Conservation (phyloP, 2,888 invertebrate genomes). For the Ennomos quercinarius region DNA sequence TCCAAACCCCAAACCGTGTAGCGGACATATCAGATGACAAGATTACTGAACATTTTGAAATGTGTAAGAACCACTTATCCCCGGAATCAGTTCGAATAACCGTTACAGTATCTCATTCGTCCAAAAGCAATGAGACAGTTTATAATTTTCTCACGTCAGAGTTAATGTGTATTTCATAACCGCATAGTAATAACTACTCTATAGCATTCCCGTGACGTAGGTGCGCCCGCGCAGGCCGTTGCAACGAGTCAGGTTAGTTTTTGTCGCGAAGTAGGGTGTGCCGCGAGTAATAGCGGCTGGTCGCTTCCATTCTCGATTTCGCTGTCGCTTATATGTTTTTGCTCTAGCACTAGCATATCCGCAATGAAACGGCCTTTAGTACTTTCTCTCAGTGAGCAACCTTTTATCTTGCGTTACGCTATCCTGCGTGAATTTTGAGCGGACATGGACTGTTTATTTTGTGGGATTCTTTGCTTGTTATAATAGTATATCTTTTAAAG, state of each 20-base stretch:
- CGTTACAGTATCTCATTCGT: background rate
- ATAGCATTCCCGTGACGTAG: conserved; percentile 42
- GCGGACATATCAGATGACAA: too few relatives aligned
- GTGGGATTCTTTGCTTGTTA: too few relatives aligned
- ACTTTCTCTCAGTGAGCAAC: too few relatives aligned
- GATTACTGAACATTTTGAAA: too few relatives aligned
- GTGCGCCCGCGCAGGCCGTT: conserved; percentile 67
- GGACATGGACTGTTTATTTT: too few relatives aligned
- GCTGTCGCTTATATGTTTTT: background rate
- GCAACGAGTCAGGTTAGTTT: conserved; percentile 72
- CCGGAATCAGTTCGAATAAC: background rate
- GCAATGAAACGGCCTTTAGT: too few relatives aligned
- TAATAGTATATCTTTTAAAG: too few relatives aligned
- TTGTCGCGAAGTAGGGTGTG: conserved; percentile 52
- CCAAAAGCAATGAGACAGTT: conserved; percentile 21
- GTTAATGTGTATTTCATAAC: conserved; percentile 31
- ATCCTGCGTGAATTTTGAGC: too few relatives aligned
- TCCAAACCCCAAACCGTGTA: too few relatives aligned
- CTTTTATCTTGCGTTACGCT: too few relatives aligned
- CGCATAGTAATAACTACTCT: conserved; percentile 32
- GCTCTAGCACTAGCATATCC: too few relatives aligned
- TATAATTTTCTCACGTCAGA: conserved; percentile 19
- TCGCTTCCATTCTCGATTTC: background rate
- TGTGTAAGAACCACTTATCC: too few relatives aligned
- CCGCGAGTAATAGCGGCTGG: conserved; percentile 10